Percentiles rank a stretch among this genome's conserved stretches.
Conservation (phyloP, 1,140 invertebrate species). For the Hyphantria cunea region DNA sequence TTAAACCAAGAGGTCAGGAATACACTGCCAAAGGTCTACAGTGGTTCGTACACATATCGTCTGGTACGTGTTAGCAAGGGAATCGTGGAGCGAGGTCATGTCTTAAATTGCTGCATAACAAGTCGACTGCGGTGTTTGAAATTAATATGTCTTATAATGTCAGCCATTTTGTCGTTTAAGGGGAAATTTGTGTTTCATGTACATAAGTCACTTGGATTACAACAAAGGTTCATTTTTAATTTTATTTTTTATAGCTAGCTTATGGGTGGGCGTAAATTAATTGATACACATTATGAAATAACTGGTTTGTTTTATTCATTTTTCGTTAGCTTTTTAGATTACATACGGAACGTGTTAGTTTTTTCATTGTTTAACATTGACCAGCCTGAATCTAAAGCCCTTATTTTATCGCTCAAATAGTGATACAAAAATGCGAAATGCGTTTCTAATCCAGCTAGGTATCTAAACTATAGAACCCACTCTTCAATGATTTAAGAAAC, state of each 20-base stretch:
- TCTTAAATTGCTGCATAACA: constrained; percentile 73
- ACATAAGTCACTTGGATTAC: constrained; percentile 21
- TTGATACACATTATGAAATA: too few species aligned
- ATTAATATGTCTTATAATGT: constrained; percentile 57
- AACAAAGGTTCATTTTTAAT: neutral
- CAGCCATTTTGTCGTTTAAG: constrained; percentile 25
- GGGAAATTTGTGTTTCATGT: constrained; percentile 23
- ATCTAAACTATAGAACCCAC: too few species aligned
- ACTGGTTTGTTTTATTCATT: too few species aligned
- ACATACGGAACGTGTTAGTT: too few species aligned
- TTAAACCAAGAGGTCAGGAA: constrained; percentile 4
- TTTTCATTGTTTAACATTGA: too few species aligned
- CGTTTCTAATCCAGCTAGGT: too few species aligned
- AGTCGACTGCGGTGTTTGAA: constrained; percentile 74
- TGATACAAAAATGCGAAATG: too few species aligned
- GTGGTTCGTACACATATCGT: constrained; percentile 28
- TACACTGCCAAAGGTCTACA: constrained; percentile 35
- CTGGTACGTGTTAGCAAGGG: constrained; percentile 46
- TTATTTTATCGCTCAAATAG: too few species aligned
- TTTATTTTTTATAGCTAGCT: neutral
- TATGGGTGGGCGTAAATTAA: neutral
- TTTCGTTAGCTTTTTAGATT: too few species aligned
- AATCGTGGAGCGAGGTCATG: constrained; percentile 66
- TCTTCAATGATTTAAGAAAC: too few species aligned
- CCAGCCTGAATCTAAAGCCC: too few species aligned